Evolutionary conservation across 2,113 vertebrate genomes (phyloP).

Genomic region (Gobio gobio): DNA sequence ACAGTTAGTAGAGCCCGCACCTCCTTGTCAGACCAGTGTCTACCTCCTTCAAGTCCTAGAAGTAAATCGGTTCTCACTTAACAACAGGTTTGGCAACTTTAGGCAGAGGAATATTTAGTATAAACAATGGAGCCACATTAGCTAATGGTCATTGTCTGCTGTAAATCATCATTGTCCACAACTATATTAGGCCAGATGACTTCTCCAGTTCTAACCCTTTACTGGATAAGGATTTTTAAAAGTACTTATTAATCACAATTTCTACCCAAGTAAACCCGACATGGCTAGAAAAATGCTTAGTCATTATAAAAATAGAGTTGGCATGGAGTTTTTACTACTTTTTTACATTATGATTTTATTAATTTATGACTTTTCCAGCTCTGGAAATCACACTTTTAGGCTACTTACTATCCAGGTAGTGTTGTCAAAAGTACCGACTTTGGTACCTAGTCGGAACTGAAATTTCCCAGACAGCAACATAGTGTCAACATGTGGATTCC

Average conservation of each 20-base stretch:
- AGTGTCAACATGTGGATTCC: too few species aligned
- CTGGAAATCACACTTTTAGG: too few species aligned
- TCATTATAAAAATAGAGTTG: too few species aligned
- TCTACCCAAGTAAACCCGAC: background rate
- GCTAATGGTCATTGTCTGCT: too few species aligned
- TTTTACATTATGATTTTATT: too few species aligned
- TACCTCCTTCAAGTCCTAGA: slow-evolving; percentile 84
- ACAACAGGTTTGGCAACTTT: slow-evolving; percentile 8
- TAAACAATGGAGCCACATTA: background rate
- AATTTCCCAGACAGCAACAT: too few species aligned
- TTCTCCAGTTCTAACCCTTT: background rate
- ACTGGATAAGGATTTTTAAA: background rate
- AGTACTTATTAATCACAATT: background rate
- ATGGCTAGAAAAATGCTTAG: background rate
- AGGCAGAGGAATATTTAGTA: background rate
- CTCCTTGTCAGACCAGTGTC: slow-evolving; percentile 90
- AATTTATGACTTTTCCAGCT: too few species aligned
- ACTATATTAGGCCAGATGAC: background rate
- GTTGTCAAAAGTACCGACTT: too few species aligned
- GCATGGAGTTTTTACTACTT: too few species aligned
- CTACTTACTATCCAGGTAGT: too few species aligned
- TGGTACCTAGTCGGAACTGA: too few species aligned
- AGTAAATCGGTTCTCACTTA: slow-evolving; percentile 68
- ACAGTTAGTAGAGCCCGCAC: slow-evolving; percentile 83
- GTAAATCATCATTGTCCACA: background rate